These are phyloP conservation scores for Limanda limanda DNA, from an alignment of 2,113 vertebrate genomes.

Conservation along the genomic window DNA sequence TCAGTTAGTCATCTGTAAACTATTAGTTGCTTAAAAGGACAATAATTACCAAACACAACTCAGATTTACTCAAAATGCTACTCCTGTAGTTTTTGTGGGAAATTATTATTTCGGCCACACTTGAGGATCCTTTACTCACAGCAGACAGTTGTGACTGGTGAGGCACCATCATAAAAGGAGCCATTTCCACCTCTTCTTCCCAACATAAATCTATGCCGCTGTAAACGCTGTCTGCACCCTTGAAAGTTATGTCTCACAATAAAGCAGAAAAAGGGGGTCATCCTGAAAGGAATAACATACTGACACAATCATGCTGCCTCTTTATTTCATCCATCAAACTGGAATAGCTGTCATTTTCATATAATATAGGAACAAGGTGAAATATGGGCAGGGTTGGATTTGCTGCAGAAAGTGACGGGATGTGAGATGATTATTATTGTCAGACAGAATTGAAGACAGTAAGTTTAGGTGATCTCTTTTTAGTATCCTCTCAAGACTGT, in stretches of 20 bases:
- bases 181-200: constrained; percentile 4
- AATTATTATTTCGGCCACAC: constrained; percentile 11
- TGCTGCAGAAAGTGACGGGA: constrained; percentile 22
- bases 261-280: constrained; percentile 29
- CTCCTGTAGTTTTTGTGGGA: constrained; percentile 4
- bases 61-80: background rate
- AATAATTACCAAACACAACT: background rate
- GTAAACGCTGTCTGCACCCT: background rate
- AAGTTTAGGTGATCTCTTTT: constrained; percentile 14
- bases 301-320: constrained; percentile 30
- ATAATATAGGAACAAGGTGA: constrained; percentile 1
- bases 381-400: constrained; percentile 3
- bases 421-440: constrained; percentile 41
- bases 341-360: constrained; percentile 33
- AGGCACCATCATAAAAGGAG: constrained; percentile 7
- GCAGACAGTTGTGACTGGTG: constrained; percentile 10
- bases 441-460: constrained; percentile 1
- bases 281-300: constrained; percentile 37
- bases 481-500: background rate
- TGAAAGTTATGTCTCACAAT: constrained; percentile 29
- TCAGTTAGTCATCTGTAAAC: background rate
- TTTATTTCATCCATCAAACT: constrained; percentile 56
- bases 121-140: constrained; percentile 11
- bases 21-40: background rate
- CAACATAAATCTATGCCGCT: background rate